phyloP scores from a whole-genome alignment of 23 tunicate genomes.

The Trididemnum nubilum region DNA sequence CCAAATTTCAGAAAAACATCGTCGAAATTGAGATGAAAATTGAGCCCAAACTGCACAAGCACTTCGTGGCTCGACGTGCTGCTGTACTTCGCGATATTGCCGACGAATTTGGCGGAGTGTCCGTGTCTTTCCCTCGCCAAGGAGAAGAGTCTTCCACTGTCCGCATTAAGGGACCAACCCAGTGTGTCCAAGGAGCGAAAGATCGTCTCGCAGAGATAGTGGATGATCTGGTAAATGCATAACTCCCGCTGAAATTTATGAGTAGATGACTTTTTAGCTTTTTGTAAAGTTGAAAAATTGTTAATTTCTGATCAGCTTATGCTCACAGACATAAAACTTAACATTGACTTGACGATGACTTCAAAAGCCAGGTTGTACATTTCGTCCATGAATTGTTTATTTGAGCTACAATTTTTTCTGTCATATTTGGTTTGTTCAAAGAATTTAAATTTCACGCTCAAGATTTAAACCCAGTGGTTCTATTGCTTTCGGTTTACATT shows the following conservation, averaged over 20 bases:
- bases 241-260: too few species aligned
- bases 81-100: slow-evolving; percentile 80
- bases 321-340: neutral
- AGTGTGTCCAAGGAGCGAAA: slow-evolving; percentile 93
- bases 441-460: too few species aligned
- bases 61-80: slow-evolving; percentile 88
- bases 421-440: too few species aligned
- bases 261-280: neutral
- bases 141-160: slow-evolving; percentile 83
- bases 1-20: slow-evolving; percentile 62
- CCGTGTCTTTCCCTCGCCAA: slow-evolving; percentile 92
- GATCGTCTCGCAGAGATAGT: slow-evolving; percentile 75
- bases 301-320: too few species aligned
- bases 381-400: too few species aligned
- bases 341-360: neutral
- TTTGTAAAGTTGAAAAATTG: neutral
- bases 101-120: slow-evolving; percentile 95
- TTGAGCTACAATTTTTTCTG: too few species aligned
- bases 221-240: slow-evolving; percentile 78
- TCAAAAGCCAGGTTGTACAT: too few species aligned
- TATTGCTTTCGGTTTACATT: too few species aligned
- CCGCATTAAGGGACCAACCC: slow-evolving; percentile 87
- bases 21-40: slow-evolving; percentile 76
- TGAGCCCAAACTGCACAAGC: slow-evolving; percentile 83
- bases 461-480: too few species aligned